phyloP scores from a whole-genome alignment of 1,140 invertebrate species.

The Protaetia brevitarsis region DNA sequence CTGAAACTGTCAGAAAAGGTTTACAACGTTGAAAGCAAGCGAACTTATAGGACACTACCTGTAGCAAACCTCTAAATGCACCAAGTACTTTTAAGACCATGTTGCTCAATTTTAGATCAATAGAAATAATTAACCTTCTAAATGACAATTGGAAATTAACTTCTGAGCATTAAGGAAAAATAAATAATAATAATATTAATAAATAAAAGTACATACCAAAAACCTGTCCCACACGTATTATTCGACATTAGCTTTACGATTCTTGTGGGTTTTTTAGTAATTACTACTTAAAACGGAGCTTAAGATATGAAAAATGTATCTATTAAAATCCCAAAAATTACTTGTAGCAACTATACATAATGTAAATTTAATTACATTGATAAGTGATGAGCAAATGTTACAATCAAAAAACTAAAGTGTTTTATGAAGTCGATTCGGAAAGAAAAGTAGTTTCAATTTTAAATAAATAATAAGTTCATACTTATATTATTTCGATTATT shows the following conservation, averaged over 20 bases:
- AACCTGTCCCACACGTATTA: conserved; percentile 7
- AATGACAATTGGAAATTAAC: neutral
- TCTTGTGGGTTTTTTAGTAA: neutral
- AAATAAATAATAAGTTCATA: too few species aligned
- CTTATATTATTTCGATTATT: too few species aligned
- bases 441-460: too few species aligned
- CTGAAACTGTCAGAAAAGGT: too few species aligned
- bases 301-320: neutral
- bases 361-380: neutral
- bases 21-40: neutral
- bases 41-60: neutral
- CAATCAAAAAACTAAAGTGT: too few species aligned
- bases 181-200: neutral
- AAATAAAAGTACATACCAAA: neutral
- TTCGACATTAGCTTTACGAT: neutral
- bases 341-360: neutral
- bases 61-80: conserved; percentile 10
- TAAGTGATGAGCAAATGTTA: neutral
- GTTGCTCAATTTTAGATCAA: conserved; percentile 13
- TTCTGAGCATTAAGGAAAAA: neutral
- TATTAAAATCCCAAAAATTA: neutral
- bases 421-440: too few species aligned
- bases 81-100: conserved; percentile 12
- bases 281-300: conserved; percentile 8
- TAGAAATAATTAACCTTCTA: neutral